These are phyloP conservation scores for Suncus etruscus DNA, from an alignment of 2,113 vertebrate species.

Conservation along the genomic window DNA sequence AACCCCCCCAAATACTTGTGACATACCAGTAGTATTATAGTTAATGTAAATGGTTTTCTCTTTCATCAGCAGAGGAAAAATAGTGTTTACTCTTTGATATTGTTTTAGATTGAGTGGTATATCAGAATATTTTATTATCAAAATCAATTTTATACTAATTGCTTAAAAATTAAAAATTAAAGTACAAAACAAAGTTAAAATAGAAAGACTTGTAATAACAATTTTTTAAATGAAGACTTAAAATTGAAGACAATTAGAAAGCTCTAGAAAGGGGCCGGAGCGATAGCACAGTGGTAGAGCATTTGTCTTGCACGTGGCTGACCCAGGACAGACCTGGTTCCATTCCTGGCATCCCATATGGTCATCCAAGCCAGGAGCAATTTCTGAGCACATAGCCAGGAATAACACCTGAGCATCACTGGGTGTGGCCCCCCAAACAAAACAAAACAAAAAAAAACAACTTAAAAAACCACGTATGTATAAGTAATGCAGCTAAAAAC, in stretches of 20 bases:
- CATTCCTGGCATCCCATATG: too few relatives aligned
- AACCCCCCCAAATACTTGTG: too few relatives aligned
- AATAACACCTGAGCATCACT: too few relatives aligned
- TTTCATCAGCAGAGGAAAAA: conserved; percentile 8
- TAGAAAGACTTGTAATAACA: background rate
- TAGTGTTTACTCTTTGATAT: background rate
- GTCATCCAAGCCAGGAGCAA: conserved; percentile 14
- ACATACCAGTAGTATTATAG: too few relatives aligned
- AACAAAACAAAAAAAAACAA: too few relatives aligned
- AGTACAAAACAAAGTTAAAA: background rate
- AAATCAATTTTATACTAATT: background rate
- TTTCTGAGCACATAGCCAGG: too few relatives aligned
- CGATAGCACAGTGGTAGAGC: too few relatives aligned
- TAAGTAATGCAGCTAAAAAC: too few relatives aligned
- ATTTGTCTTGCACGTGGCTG: too few relatives aligned
- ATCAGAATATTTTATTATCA: conserved; percentile 5
- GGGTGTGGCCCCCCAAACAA: too few relatives aligned
- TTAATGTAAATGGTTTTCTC: background rate
- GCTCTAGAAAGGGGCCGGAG: background rate
- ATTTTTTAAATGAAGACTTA: background rate
- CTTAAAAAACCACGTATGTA: too few relatives aligned
- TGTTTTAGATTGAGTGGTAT: background rate
- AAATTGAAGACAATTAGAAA: background rate
- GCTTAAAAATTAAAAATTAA: background rate
- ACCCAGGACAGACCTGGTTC: too few relatives aligned